phyloP scores from a whole-genome alignment of 2,888 invertebrate genomes.

The Lycia hirtaria region DNA sequence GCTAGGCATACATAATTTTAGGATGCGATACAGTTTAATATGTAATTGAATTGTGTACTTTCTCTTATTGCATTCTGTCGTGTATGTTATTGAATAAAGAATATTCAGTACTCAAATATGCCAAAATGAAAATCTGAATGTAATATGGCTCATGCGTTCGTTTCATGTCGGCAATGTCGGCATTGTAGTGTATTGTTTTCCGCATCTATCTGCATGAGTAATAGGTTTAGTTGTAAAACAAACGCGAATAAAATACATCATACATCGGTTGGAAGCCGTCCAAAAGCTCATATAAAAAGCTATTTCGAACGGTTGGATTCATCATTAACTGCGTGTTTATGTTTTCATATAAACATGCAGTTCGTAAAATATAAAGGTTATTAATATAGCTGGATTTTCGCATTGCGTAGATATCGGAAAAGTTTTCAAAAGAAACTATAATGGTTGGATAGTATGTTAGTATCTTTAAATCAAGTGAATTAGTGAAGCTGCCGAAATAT shows the following conservation, averaged over 20 bases:
- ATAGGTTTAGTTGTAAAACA: slow-evolving; percentile 26
- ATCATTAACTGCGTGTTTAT: slow-evolving; percentile 17
- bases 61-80: no score
- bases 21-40: no score
- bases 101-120: background rate
- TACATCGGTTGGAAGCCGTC: slow-evolving; percentile 17
- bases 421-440: no score
- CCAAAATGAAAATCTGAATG: background rate
- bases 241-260: slow-evolving; percentile 25
- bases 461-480: no score
- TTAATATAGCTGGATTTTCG: slow-evolving; percentile 1
- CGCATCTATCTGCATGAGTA: slow-evolving; percentile 8
- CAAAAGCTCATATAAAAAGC: slow-evolving; percentile 25
- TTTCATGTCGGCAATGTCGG: background rate
- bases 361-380: background rate
- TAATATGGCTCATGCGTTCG: background rate
- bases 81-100: background rate
- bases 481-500: no score
- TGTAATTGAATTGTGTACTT: no score
- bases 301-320: slow-evolving; percentile 19
- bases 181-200: slow-evolving; percentile 11
- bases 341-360: slow-evolving; percentile 10
- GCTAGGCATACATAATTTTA: no score
- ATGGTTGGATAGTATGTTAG: no score
- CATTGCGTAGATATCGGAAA: background rate